phyloP scores from a whole-genome alignment of 2,888 invertebrate genomes.

The Aleiodes alternator region DNA sequence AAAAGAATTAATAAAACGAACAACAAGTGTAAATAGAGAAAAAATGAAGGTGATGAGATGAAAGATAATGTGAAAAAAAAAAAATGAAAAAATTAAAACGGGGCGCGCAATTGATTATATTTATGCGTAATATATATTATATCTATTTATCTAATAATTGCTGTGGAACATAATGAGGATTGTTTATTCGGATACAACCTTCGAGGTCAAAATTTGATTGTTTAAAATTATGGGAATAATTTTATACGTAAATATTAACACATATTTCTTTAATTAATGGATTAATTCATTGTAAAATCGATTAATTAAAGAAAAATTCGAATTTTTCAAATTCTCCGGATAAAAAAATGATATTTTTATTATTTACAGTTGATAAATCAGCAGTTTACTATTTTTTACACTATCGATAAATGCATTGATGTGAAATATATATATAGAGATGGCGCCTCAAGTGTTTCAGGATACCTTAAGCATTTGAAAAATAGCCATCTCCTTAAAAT shows the following conservation, averaged over 20 bases:
- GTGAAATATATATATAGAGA: neutral
- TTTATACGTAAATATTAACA: too few relatives aligned
- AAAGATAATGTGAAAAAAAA: conserved; percentile 23
- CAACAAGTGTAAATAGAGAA: conserved; percentile 65
- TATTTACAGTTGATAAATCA: conserved; percentile 12
- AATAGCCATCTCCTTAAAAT: neutral
- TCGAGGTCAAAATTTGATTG: conserved; percentile 42
- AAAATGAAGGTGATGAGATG: conserved; percentile 18
- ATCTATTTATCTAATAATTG: conserved; percentile 60
- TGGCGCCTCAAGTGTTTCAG: neutral
- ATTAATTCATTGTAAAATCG: conserved; percentile 19
- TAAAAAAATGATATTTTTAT: neutral
- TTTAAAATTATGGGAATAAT: conserved; percentile 14
- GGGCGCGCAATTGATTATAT: conserved; percentile 70
- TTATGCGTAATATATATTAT: conserved; percentile 59
- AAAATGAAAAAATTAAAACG: conserved; percentile 57
- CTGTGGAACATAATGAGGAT: conserved; percentile 45
- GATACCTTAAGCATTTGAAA: neutral
- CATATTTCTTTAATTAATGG: conserved; percentile 5
- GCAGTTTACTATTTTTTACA: neutral
- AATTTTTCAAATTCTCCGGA: neutral
- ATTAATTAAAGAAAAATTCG: conserved; percentile 18
- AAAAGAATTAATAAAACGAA: neutral
- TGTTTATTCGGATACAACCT: conserved; percentile 72
- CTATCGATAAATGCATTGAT: conserved; percentile 10